phyloP scores from a whole-genome alignment of 2,888 invertebrate species.

The Adelphocoris suturalis region DNA sequence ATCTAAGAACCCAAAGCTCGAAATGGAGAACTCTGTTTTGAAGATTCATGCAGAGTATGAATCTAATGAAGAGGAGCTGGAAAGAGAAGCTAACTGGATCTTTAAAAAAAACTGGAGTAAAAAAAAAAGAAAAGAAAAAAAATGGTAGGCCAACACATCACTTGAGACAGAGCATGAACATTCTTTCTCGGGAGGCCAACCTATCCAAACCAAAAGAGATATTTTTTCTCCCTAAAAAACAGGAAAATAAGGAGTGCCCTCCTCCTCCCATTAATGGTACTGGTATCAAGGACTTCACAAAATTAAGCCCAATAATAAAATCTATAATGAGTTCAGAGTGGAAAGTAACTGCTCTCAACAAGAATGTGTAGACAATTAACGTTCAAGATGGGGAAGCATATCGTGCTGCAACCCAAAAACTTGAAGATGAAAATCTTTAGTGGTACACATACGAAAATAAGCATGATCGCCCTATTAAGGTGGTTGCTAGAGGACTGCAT shows the following conservation, averaged over 20 bases:
- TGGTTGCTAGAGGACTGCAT: background rate
- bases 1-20: no score
- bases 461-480: background rate
- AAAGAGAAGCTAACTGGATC: background rate
- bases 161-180: background rate
- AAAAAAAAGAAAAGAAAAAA: no score
- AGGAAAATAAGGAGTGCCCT: background rate
- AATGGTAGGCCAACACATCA: no score
- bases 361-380: no score
- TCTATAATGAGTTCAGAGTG: background rate
- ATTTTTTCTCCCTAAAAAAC: background rate
- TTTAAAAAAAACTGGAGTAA: background rate
- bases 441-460: background rate
- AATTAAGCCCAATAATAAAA: background rate
- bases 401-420: background rate
- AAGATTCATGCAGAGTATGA: no score
- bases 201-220: background rate
- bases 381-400: background rate
- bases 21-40: no score
- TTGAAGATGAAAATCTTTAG: background rate
- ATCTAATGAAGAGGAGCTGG: background rate
- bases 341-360: background rate
- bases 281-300: background rate
- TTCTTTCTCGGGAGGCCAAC: background rate
- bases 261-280: background rate